Evolutionary conservation across 2,797 vertebrate species (phyloP).

Genomic region (Sphaeramia orbicularis): DNA sequence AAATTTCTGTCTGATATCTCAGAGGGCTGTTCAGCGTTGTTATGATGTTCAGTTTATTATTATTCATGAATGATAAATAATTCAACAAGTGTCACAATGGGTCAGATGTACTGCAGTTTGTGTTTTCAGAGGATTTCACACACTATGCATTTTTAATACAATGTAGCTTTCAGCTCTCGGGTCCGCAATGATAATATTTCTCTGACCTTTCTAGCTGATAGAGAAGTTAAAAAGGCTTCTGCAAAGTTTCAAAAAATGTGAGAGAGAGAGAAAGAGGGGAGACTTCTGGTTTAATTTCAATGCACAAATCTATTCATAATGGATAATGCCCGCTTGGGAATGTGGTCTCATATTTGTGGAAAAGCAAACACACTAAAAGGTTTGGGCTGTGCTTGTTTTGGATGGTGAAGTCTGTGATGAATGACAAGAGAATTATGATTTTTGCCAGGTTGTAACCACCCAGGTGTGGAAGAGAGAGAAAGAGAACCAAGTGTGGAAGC

Average conservation of each 20-base stretch:
- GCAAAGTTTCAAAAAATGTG: constrained; percentile 50
- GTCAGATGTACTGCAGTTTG: constrained; percentile 24
- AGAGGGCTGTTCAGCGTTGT: constrained; percentile 17
- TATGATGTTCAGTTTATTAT: constrained; percentile 39
- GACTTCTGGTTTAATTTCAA: constrained; percentile 46
- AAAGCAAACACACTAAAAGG: constrained; percentile 71
- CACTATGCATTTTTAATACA: constrained; percentile 38
- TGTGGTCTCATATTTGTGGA: constrained; percentile 51
- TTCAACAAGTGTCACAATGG: constrained; percentile 45
- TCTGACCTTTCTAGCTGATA: constrained; percentile 33
- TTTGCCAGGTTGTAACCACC: constrained; percentile 60
- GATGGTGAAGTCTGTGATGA: constrained; percentile 60
- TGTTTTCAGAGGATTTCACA: constrained; percentile 36
- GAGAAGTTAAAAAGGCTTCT: constrained; percentile 49
- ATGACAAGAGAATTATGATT: constrained; percentile 54
- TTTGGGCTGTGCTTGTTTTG: constrained; percentile 70
- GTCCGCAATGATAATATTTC: constrained; percentile 32
- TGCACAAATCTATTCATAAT: constrained; percentile 58
- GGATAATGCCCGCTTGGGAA: constrained; percentile 56
- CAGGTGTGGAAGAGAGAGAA: constrained; percentile 45
- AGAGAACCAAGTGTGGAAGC: constrained; percentile 12
- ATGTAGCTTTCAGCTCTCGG: constrained; percentile 18
- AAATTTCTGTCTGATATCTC: constrained; percentile 23
- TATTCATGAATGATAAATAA: constrained; percentile 65
- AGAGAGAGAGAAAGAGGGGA: constrained; percentile 21